phyloP scores from a whole-genome alignment of 2,888 invertebrate species.

The Nesidiocoris tenuis region DNA sequence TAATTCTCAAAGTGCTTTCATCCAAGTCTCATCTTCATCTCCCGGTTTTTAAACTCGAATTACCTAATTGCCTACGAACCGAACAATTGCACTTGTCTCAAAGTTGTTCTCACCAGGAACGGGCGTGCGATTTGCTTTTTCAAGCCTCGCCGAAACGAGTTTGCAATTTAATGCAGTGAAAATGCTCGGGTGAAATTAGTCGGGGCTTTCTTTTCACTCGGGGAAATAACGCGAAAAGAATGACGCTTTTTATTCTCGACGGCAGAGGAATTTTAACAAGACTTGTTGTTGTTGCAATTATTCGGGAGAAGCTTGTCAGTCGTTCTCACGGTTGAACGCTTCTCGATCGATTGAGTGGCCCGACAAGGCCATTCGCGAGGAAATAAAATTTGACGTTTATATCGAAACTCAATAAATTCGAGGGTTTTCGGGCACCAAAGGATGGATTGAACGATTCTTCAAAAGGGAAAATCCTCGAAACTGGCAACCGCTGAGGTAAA shows the following conservation, averaged over 20 bases:
- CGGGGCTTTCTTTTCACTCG: neutral
- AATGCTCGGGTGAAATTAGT: neutral
- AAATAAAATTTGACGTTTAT: too few relatives aligned
- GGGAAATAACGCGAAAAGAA: neutral
- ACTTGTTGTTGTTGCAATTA: neutral
- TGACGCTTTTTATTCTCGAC: neutral
- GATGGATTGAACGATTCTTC: too few relatives aligned
- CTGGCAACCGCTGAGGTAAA: too few relatives aligned
- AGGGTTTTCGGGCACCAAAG: too few relatives aligned
- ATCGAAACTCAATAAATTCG: too few relatives aligned
- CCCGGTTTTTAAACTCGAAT: neutral
- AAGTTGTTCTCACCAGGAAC: neutral
- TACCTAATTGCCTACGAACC: neutral
- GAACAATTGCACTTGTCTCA: neutral
- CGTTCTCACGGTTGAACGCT: neutral
- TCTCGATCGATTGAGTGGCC: neutral
- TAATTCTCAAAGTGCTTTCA: neutral
- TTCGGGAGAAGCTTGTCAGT: neutral
- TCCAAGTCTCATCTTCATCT: neutral
- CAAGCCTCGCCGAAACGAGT: too few relatives aligned
- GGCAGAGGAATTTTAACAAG: neutral
- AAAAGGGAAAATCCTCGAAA: too few relatives aligned
- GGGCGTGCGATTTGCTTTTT: neutral
- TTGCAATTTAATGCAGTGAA: too few relatives aligned
- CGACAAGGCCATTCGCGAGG: too few relatives aligned